phyloP scores from a whole-genome alignment of 2,797 vertebrate species.

The Myotis myotis region DNA sequence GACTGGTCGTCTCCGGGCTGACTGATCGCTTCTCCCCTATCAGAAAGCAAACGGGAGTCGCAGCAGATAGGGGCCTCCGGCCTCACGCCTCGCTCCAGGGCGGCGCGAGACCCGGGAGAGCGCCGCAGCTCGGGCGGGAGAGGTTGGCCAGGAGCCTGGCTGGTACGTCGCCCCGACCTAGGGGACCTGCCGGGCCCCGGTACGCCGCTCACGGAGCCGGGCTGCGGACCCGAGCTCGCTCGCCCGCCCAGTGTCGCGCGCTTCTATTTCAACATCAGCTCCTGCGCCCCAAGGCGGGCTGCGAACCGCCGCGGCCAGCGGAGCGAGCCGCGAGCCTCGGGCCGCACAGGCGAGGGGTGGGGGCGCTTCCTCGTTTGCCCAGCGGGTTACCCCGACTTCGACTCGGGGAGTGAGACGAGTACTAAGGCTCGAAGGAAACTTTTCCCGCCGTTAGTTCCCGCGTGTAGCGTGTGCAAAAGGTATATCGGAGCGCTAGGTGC shows the following conservation, averaged over 20 bases:
- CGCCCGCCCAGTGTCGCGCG: background rate
- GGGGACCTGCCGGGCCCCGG: background rate
- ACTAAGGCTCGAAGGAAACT: conserved; percentile 39
- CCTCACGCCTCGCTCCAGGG: conserved; percentile 8
- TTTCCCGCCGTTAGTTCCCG: conserved; percentile 32
- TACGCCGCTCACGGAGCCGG: background rate
- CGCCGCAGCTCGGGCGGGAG: background rate
- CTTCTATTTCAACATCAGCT: conserved; percentile 14
- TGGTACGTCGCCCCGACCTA: background rate
- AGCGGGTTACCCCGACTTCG: background rate
- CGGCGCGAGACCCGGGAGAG: background rate
- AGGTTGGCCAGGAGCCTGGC: background rate
- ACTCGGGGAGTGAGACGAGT: background rate
- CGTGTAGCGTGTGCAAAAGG: background rate
- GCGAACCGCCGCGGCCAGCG: background rate
- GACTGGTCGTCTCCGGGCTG: conserved; percentile 51
- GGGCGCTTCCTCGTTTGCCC: background rate
- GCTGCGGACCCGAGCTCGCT: background rate
- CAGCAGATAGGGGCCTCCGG: conserved; percentile 40
- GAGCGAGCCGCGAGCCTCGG: background rate
- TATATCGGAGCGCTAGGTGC: background rate
- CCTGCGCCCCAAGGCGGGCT: conserved; percentile 10
- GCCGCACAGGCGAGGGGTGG: background rate
- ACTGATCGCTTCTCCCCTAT: conserved; percentile 58
- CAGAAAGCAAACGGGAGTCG: conserved; percentile 65